These are phyloP conservation scores for Melieria omissa DNA, from an alignment of 2,888 invertebrate genomes.

Conservation along the genomic window DNA sequence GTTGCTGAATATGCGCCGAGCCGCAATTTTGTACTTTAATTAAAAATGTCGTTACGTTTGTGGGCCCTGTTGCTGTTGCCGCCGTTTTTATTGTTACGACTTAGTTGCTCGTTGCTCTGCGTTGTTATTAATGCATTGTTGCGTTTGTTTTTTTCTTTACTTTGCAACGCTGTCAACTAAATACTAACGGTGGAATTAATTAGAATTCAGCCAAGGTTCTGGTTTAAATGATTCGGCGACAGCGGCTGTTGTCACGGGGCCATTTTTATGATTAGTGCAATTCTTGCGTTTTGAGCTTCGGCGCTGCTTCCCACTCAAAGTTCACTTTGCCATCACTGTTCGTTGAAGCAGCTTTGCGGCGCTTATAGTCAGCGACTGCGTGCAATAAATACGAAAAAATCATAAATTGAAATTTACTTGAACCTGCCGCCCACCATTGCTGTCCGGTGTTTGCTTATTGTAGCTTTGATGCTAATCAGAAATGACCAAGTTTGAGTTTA, in stretches of 20 bases:
- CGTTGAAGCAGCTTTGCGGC: no score
- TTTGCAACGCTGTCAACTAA: neutral
- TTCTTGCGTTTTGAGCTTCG: no score
- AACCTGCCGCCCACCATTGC: neutral
- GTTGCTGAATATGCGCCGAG: no score
- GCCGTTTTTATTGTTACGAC: neutral
- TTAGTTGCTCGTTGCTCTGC: neutral
- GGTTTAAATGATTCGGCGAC: conserved; percentile 1
- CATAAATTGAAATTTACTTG: neutral
- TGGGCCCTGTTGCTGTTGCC: conserved; percentile 6
- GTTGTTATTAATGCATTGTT: neutral
- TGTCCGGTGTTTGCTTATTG: neutral
- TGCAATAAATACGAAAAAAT: neutral
- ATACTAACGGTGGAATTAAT: conserved; percentile 24
- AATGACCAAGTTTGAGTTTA: neutral
- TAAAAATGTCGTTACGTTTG: neutral
- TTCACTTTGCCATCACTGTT: no score
- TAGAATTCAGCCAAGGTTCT: conserved; percentile 30
- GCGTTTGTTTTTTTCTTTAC: conserved; percentile 1
- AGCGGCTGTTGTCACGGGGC: neutral
- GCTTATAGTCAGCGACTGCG: neutral
- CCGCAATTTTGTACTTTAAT: no score
- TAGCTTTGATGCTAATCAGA: conserved; percentile 12
- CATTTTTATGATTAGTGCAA: no score
- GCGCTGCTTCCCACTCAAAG: no score